These are phyloP conservation scores for Eufriesea mexicana DNA, from an alignment of 1,140 invertebrate genomes.

Conservation along the genomic window DNA sequence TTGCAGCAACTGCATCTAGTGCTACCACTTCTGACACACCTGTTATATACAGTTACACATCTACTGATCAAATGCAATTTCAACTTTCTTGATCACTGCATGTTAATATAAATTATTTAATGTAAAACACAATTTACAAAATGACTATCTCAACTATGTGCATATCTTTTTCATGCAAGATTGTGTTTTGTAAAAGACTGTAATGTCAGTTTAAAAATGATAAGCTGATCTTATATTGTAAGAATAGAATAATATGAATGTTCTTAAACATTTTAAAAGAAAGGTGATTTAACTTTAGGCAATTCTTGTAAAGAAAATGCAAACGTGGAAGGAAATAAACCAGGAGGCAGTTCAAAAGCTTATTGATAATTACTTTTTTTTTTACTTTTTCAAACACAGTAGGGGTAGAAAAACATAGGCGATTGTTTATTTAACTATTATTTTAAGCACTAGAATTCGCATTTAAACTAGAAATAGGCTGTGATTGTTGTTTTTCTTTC, in stretches of 20 bases:
- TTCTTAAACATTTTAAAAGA: neutral
- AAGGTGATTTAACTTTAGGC: conserved; percentile 4
- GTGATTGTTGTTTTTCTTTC: conserved; percentile 45
- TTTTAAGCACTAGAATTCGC: conserved; percentile 73
- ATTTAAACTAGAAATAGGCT: conserved; percentile 70
- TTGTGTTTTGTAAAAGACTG: conserved; percentile 19
- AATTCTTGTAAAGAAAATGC: conserved; percentile 55
- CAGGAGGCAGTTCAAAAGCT: conserved; percentile 43
- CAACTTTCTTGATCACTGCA: conserved; percentile 76
- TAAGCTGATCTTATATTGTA: neutral
- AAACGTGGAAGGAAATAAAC: conserved; percentile 58
- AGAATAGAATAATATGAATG: conserved; percentile 1
- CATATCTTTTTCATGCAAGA: conserved; percentile 20
- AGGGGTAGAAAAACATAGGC: conserved; percentile 73
- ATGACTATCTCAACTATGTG: neutral
- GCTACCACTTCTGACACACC: conserved; percentile 79
- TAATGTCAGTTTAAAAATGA: conserved; percentile 14
- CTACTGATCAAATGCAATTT: conserved; percentile 81
- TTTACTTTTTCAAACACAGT: conserved; percentile 60
- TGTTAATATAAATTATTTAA: conserved; percentile 51
- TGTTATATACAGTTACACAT: conserved; percentile 80
- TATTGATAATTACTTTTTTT: conserved; percentile 49
- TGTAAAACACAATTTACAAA: conserved; percentile 6
- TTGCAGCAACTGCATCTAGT: conserved; percentile 75
- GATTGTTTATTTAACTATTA: conserved; percentile 75